phyloP scores from a whole-genome alignment of 2,113 vertebrate genomes.

The Barnardius zonarius region DNA sequence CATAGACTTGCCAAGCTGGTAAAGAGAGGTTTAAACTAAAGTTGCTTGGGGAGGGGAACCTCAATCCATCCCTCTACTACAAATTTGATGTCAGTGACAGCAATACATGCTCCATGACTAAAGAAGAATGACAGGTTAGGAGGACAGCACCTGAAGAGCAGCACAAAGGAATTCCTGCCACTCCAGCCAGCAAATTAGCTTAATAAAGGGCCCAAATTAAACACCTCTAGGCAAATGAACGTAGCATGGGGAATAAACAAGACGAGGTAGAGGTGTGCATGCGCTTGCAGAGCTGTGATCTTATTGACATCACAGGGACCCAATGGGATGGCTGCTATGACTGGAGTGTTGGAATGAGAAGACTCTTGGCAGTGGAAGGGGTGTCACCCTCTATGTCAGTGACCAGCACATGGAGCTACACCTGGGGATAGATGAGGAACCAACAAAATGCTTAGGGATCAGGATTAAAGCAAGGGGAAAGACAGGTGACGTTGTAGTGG shows the following conservation, averaged over 20 bases:
- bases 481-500: background rate
- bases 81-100: background rate
- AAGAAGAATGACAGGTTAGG: background rate
- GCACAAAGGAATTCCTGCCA: background rate
- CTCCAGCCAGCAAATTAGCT: background rate
- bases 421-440: background rate
- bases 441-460: background rate
- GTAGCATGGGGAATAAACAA: background rate
- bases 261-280: no score
- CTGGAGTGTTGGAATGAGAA: rapidly evolving
- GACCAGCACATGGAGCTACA: background rate
- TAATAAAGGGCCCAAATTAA: background rate
- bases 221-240: background rate
- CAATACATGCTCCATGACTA: background rate
- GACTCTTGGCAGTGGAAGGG: background rate
- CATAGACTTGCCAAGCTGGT: background rate
- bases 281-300: background rate
- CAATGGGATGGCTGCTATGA: background rate
- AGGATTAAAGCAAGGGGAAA: background rate
- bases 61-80: background rate
- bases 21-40: background rate
- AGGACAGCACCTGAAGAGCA: background rate
- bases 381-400: background rate
- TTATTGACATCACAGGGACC: background rate
- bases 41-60: background rate